These are phyloP conservation scores for Drosophila saltans DNA, from an alignment of 1,140 invertebrate species.

Conservation along the genomic window DNA sequence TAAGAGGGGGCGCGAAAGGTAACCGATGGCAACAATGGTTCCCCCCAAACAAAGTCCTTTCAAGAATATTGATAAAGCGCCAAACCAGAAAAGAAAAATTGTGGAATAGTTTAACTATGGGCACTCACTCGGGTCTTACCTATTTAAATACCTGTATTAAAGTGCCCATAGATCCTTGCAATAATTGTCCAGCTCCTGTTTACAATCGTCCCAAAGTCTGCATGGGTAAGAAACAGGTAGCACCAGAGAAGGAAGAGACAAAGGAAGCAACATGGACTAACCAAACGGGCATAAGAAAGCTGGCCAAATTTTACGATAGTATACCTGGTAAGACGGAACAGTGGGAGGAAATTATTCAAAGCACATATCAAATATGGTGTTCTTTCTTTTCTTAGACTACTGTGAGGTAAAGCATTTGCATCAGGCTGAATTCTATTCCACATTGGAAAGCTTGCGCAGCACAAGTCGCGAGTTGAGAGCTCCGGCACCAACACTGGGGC, in stretches of 20 bases:
- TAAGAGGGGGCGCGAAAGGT: conserved; percentile 18
- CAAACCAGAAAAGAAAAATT: conserved; percentile 31
- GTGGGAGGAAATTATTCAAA: conserved; percentile 9
- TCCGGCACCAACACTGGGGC: conserved; percentile 26
- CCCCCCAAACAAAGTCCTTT: conserved; percentile 38
- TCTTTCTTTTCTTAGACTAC: conserved; percentile 58
- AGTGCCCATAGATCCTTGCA: conserved; percentile 80
- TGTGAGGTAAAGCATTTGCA: conserved; percentile 79
- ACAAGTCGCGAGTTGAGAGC: conserved; percentile 69
- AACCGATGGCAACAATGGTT: conserved; percentile 62
- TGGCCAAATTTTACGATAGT: conserved; percentile 81
- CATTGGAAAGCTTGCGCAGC: conserved; percentile 66
- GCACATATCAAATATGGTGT: background rate
- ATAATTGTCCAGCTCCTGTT: conserved; percentile 79
- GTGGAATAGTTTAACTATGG: conserved; percentile 48
- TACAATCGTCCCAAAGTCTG: conserved; percentile 76
- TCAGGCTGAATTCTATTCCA: conserved; percentile 75
- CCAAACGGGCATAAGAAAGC: conserved; percentile 67
- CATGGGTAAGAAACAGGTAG: conserved; percentile 52
- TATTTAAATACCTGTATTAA: conserved; percentile 76
- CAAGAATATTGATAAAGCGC: conserved; percentile 73
- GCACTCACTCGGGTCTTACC: conserved; percentile 48
- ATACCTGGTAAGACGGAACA: conserved; percentile 67
- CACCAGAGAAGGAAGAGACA: conserved; percentile 4
- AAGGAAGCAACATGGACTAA: conserved; percentile 42